A percentile compares a stretch with the other conserved stretches of the same genome.
phyloP scores from a whole-genome alignment of 2,113 vertebrate genomes.

The Pomatorhinus ruficollis region DNA sequence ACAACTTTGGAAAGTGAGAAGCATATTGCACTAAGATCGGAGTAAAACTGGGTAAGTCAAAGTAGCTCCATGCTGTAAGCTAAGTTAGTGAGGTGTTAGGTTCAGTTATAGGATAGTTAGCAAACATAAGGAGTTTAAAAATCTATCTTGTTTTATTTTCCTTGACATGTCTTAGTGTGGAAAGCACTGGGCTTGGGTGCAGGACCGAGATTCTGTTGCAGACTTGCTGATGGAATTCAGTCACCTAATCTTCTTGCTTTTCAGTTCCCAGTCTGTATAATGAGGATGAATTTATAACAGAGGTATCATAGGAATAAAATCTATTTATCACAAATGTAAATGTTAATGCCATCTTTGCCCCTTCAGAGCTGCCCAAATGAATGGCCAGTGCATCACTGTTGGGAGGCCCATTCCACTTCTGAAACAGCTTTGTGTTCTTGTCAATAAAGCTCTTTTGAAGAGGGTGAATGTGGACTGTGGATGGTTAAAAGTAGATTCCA shows the following conservation, averaged over 20 bases:
- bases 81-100: neutral
- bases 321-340: fast-evolving
- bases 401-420: neutral
- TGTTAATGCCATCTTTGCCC: neutral
- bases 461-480: neutral
- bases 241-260: neutral
- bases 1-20: neutral
- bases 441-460: neutral
- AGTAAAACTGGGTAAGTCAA: neutral
- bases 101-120: neutral
- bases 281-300: neutral
- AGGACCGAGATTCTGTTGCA: neutral
- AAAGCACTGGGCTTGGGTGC: neutral
- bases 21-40: neutral
- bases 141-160: neutral
- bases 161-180: neutral
- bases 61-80: neutral
- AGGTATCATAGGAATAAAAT: neutral
- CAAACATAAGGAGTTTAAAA: neutral
- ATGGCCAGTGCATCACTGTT: neutral
- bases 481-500: neutral
- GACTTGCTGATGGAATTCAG: neutral
- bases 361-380: neutral
- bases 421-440: neutral
- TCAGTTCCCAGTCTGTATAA: neutral